A percentile compares a stretch with the other conserved stretches of the same genome.
These are phyloP conservation scores for Scomber scombrus DNA, from an alignment of 2,113 vertebrate genomes.

Conservation along the genomic window DNA sequence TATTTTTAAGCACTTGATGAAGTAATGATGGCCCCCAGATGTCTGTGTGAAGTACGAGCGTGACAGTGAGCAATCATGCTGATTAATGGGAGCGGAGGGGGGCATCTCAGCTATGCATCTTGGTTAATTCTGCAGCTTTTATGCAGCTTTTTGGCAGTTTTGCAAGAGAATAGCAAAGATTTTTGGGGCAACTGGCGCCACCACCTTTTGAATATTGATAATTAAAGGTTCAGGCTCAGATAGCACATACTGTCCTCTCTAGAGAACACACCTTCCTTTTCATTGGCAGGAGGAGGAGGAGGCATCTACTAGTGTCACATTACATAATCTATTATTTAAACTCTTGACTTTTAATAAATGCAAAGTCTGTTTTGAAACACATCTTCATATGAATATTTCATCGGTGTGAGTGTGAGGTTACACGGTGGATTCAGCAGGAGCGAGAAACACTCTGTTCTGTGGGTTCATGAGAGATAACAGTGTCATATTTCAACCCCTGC, in stretches of 20 bases:
- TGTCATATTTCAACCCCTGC: conserved; percentile 20
- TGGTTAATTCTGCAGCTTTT: background rate
- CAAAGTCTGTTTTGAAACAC: conserved; percentile 48
- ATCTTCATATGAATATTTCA: conserved; percentile 67
- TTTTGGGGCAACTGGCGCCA: background rate
- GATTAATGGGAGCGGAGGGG: background rate
- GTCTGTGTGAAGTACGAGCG: background rate
- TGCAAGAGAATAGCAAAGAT: background rate
- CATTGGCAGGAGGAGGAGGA: background rate
- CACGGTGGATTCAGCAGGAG: conserved; percentile 23
- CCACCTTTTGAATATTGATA: background rate
- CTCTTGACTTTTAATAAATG: conserved; percentile 63
- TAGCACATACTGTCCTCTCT: background rate
- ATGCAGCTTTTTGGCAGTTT: too few species aligned
- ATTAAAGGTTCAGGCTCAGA: background rate
- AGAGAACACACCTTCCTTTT: background rate
- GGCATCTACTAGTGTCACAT: conserved; percentile 1
- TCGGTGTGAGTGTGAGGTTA: conserved; percentile 42
- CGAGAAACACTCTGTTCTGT: background rate
- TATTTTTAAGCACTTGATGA: background rate
- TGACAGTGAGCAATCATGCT: background rate
- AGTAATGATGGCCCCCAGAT: background rate
- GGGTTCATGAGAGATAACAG: conserved; percentile 24
- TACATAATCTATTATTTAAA: conserved; percentile 67
- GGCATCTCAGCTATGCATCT: too few species aligned